Base-by-base conservation (phyloP, 53 echinoderm and acorn worm genomes). In the Holothuria scabra region DNA sequence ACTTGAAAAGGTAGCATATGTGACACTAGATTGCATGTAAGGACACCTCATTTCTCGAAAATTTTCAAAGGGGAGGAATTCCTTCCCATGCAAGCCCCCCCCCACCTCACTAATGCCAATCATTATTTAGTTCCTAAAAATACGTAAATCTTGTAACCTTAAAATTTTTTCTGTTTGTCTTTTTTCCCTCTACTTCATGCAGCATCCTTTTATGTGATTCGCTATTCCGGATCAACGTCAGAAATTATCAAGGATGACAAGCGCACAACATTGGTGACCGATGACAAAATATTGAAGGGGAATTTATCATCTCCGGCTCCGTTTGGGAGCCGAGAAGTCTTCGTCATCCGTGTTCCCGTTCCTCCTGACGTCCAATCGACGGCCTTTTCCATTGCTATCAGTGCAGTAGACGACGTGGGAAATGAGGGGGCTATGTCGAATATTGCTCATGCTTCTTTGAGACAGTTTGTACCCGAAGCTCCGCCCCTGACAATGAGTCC, bases 191-290 rank as follows among this genome's bases (percentile, higher is more conserved):
- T 68, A 20, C 69, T 16, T 11, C 34, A n/a, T n/a, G n/a, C 38
- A 72, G 72, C 72, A 72, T 72, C 72, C 12, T 72, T 46, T 46
- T 72, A 72, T 49, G 72, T 72, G 23, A 72, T 72, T 44, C 72
- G 46, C 13, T 72, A 72, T 12, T 72, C 72, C 46, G 23, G 23
- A 48, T 72, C 72, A 26, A 25, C 72, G 1, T 72, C 72, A 0
- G 46, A 1, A 13, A 28, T 72, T 21, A 44, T 34, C 14, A 10
- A 21, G 26, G 72, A 44, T 21, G 19, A 48, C 10, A 13, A 8
- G 24, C 26, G 10, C 24, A 25, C 46, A 35, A 72, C 72, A 20
- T 23, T 46, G 48, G 48, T 72, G 48, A 72, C 12, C 5, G 49
- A 44, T 11, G 14, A 69, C 35, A 44, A 69, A 20, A 41, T 69